phyloP scores from a whole-genome alignment of 1,140 invertebrate species.

The Anastatus disparis region DNA sequence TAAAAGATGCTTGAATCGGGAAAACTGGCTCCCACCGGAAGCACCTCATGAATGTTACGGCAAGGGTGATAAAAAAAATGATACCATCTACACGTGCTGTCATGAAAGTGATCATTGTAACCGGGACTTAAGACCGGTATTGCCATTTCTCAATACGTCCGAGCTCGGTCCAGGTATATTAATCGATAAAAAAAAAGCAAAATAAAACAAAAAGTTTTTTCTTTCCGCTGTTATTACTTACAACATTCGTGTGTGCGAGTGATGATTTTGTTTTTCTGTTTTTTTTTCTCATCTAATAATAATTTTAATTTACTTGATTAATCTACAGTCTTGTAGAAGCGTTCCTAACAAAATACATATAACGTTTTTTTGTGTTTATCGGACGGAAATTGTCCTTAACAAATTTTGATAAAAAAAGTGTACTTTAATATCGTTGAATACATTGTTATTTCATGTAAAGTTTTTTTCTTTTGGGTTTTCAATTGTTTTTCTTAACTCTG shows the following conservation, averaged over 20 bases:
- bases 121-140: conserved; percentile 64
- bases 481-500: conserved; percentile 33
- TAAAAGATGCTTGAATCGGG: conserved; percentile 75
- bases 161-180: conserved; percentile 57
- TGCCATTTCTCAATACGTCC: conserved; percentile 55
- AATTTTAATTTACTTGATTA: conserved; percentile 26
- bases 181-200: too few species aligned
- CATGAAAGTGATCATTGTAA: conserved; percentile 75
- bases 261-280: neutral
- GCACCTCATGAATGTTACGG: conserved; percentile 72
- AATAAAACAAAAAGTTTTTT: too few species aligned
- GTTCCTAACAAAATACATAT: conserved; percentile 30
- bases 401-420: too few species aligned
- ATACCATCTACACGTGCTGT: conserved; percentile 65
- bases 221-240: neutral
- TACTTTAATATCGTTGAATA: too few species aligned
- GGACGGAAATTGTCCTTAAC: neutral
- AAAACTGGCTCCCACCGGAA: conserved; percentile 78
- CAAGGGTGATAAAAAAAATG: conserved; percentile 52
- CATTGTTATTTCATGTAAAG: conserved; percentile 12
- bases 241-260: neutral
- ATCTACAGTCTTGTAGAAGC: conserved; percentile 11
- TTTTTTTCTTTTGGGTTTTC: conserved; percentile 24
- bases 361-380: too few species aligned
- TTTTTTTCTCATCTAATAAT: neutral